A percentile compares a stretch with the other conserved stretches of the same genome.
Conservation (phyloP, 2,888 invertebrate species). For the Drosophila stalkeri region DNA sequence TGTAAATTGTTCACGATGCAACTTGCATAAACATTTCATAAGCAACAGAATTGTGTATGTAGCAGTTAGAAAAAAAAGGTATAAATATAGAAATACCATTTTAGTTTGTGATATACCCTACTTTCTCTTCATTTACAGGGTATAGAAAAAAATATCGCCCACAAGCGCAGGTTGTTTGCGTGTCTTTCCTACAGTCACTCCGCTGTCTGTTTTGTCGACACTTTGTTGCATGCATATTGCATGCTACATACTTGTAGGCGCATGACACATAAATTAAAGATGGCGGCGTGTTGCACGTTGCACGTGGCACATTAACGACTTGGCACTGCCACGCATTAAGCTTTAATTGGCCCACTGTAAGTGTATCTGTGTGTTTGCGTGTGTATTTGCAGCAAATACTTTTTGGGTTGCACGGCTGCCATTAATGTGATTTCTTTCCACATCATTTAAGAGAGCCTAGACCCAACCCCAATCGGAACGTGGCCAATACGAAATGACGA, state of each 20-base stretch:
- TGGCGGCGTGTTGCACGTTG: slow-evolving; percentile 39
- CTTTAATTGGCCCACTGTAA: slow-evolving; percentile 59
- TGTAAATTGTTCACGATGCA: neutral
- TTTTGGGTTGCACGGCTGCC: slow-evolving; percentile 58
- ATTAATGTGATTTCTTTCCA: slow-evolving; percentile 77
- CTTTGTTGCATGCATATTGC: slow-evolving; percentile 47
- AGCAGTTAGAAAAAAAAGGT: too few species aligned
- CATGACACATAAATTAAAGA: slow-evolving; percentile 63
- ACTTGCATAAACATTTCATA: neutral
- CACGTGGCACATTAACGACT: slow-evolving; percentile 50
- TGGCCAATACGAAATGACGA: slow-evolving; percentile 61
- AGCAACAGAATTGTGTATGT: neutral
- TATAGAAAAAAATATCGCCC: neutral
- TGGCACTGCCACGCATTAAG: slow-evolving; percentile 43
- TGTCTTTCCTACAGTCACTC: neutral
- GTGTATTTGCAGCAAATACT: slow-evolving; percentile 36
- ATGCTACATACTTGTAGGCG: slow-evolving; percentile 49
- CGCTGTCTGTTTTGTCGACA: slow-evolving; percentile 15
- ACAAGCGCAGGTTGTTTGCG: neutral
- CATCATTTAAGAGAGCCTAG: slow-evolving; percentile 64
- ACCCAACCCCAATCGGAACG: slow-evolving; percentile 34
- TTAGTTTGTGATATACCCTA: neutral
- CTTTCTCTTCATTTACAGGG: neutral
- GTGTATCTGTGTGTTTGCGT: neutral
- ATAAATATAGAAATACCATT: neutral